Evolutionary conservation across 1,140 invertebrate species (phyloP), one percentile per base, ranked within the genome.

Genomic region (Andricus grossulariae): DNA sequence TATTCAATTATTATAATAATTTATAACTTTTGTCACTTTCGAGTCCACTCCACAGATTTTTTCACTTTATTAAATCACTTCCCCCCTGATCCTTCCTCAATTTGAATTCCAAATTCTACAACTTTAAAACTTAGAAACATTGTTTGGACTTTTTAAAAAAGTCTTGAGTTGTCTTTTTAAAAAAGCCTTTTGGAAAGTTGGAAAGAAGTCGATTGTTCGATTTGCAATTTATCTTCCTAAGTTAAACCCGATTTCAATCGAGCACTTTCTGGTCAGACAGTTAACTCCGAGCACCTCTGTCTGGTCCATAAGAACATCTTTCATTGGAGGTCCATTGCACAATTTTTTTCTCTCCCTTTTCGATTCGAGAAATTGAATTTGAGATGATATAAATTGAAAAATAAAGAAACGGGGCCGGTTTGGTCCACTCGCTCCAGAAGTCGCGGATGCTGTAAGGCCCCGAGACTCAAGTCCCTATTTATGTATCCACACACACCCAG

Each of bases 401-500:
- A 75, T 66, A 32, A 54, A 72, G 54, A 72, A 32, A 71, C 19
- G n/a, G n/a, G 45, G 4, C 18, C 21, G 50, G 16, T 21, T 77
- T 76, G 78, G 15, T 83, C 74, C 72, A 75, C 55, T 79, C 84
- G 45, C 83, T 52, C 18, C 71, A 79, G 57, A 70, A 71, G 82
- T 73, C 79, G 51, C 72, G 77, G 79, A 87, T 84, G 82, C 81
- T 87, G 79, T 87, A 86, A 86, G 75, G 74, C 25, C 50, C 18
- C 76, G 39, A 71, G 60, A 72, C 78, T 71, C 66, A 57, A 72
- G 78, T 66, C 71, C 54, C 80, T 83, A 83, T 88, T 87, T 88
- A 88, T 83, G 82, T 80, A 74, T 52, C 75, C 54, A 71, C 32
- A 13, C 75, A 52, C 60, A 50, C 32, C 10, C 70, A 71, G 50